These are phyloP conservation scores for Ctena decussata DNA, from an alignment of 2,888 invertebrate genomes.

Conservation along the genomic window DNA sequence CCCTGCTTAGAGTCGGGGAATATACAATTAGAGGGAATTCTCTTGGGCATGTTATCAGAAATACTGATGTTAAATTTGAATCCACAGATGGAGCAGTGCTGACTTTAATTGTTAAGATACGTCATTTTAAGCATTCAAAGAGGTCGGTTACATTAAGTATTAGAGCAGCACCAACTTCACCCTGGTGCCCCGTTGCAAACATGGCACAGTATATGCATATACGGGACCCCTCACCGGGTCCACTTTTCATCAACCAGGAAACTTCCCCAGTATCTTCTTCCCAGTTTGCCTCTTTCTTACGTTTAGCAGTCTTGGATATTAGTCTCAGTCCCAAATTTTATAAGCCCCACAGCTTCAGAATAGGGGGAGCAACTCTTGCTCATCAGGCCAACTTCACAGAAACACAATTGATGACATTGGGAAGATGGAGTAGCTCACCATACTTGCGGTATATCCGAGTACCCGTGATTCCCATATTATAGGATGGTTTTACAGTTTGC, in stretches of 20 bases:
- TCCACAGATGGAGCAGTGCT: not conserved
- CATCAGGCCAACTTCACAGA: not conserved
- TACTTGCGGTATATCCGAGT: slow-evolving; percentile 34
- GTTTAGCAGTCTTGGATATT: not conserved
- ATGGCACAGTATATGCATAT: not conserved
- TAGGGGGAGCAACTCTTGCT: slow-evolving; percentile 35
- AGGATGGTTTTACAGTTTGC: no score
- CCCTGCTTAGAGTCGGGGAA: slow-evolving; percentile 44
- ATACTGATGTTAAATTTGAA: not conserved
- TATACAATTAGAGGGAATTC: not conserved
- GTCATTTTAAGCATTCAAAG: slow-evolving; percentile 29
- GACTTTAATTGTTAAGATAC: not conserved
- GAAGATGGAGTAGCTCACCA: slow-evolving; percentile 40
- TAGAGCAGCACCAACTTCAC: not conserved
- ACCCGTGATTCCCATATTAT: not conserved
- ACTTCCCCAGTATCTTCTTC: not conserved
- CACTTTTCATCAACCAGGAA: not conserved
- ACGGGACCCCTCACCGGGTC: not conserved
- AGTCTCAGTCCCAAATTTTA: not conserved
- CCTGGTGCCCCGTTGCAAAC: slow-evolving; percentile 36
- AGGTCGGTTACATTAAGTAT: not conserved
- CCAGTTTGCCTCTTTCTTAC: not conserved
- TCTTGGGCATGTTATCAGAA: not conserved
- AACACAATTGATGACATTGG: slow-evolving; percentile 14
- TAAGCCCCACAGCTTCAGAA: slow-evolving; percentile 31